Evolutionary conservation across 2,113 vertebrate genomes (phyloP).

Genomic region (Gymnorhina tibicen): DNA sequence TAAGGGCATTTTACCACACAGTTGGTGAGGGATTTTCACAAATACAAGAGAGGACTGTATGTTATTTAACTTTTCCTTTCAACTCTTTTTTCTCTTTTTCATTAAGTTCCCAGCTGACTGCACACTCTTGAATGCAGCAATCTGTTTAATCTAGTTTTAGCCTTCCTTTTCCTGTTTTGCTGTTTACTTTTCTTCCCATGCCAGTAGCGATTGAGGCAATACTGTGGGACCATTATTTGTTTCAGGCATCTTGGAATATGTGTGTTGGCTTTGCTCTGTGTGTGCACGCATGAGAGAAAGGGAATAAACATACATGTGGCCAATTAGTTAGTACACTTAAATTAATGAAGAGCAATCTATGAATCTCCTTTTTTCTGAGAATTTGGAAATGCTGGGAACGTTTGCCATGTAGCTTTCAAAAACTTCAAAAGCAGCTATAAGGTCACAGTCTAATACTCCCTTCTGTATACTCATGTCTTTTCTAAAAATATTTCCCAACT

Average conservation of each 20-base stretch:
- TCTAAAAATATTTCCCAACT: slow-evolving; percentile 62
- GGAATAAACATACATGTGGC: slow-evolving; percentile 16
- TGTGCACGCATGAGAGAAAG: not conserved
- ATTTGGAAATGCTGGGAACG: slow-evolving; percentile 17
- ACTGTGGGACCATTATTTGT: slow-evolving; percentile 54
- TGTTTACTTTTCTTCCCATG: slow-evolving; percentile 59
- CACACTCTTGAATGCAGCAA: slow-evolving; percentile 31
- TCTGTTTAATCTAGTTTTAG: slow-evolving; percentile 65
- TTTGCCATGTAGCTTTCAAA: slow-evolving; percentile 54
- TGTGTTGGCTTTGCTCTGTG: slow-evolving; percentile 30
- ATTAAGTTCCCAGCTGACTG: slow-evolving; percentile 46
- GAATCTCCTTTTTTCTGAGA: slow-evolving; percentile 2
- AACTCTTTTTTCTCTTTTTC: not conserved
- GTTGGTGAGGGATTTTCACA: slow-evolving; percentile 24
- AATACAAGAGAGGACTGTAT: slow-evolving; percentile 43
- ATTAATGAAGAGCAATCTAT: slow-evolving; percentile 26
- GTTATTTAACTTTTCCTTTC: slow-evolving; percentile 42
- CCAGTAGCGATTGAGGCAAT: slow-evolving; percentile 41
- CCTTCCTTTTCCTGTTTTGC: slow-evolving; percentile 67
- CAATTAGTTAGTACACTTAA: not conserved
- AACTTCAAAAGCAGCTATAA: slow-evolving; percentile 51
- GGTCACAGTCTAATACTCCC: slow-evolving; percentile 36
- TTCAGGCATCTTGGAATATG: slow-evolving; percentile 33
- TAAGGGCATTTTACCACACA: slow-evolving; percentile 27
- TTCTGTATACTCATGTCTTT: slow-evolving; percentile 57